These are phyloP conservation scores for Reticulitermes lucifugus DNA, from an alignment of 2,888 invertebrate genomes.

Conservation along the genomic window DNA sequence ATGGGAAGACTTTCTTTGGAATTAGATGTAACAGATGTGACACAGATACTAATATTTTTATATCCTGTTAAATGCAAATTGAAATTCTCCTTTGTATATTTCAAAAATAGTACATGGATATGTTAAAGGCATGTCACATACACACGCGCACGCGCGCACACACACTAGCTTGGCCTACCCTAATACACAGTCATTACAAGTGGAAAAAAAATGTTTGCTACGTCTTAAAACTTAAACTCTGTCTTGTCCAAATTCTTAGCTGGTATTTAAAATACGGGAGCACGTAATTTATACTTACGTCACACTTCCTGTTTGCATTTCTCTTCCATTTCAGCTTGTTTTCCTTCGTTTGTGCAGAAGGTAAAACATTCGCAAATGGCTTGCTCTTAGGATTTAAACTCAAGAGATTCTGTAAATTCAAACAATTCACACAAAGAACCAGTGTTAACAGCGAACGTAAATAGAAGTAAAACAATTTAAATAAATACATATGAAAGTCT, in stretches of 20 bases:
- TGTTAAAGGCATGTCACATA: background rate
- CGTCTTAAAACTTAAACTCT: no score
- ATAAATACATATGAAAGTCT: no score
- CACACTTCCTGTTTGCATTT: slow-evolving; percentile 86
- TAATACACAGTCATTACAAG: no score
- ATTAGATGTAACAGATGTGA: no score
- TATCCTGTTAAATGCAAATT: no score
- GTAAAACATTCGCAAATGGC: slow-evolving; percentile 81
- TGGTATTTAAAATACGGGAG: background rate
- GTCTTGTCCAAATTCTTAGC: background rate
- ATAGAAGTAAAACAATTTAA: no score
- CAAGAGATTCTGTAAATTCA: slow-evolving; percentile 81
- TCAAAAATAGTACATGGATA: no score
- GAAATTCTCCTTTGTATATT: no score
- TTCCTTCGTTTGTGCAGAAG: slow-evolving; percentile 85
- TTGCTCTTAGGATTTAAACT: slow-evolving; percentile 86
- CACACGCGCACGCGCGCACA: background rate
- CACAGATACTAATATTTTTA: no score
- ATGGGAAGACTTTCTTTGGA: no score
- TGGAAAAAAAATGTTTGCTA: no score
- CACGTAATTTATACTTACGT: slow-evolving; percentile 69
- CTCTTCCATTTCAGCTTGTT: slow-evolving; percentile 96
- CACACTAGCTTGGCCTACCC: background rate
- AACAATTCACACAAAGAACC: background rate
- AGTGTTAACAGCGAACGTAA: no score